These are phyloP conservation scores for Oxygymnocypris stewartii DNA, from an alignment of 2,113 vertebrate genomes.

Conservation along the genomic window DNA sequence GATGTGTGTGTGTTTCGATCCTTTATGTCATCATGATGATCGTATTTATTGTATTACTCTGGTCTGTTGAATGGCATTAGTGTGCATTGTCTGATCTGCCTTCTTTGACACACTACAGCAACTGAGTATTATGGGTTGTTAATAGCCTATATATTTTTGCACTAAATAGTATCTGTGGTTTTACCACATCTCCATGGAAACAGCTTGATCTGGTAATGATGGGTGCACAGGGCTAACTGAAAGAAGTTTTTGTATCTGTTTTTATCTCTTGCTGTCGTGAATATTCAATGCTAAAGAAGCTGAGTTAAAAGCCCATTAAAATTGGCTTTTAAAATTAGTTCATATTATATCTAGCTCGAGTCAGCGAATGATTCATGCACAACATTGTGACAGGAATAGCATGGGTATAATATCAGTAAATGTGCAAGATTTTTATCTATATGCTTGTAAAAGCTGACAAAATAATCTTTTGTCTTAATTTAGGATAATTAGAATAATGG, in stretches of 20 bases:
- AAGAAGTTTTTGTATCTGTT: not conserved
- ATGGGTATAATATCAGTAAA: not conserved
- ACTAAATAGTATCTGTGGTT: slow-evolving; percentile 45
- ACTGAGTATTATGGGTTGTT: slow-evolving; percentile 51
- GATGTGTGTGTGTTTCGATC: not conserved
- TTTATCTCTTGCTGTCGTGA: slow-evolving; percentile 15
- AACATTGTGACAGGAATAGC: not conserved
- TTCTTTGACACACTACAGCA: not conserved
- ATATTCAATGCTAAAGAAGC: not conserved
- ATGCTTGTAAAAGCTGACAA: not conserved
- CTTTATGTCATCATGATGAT: not conserved
- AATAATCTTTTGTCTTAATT: not conserved
- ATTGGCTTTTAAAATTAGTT: not conserved
- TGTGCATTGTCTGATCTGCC: slow-evolving; percentile 45
- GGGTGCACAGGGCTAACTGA: not conserved
- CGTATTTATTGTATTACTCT: not conserved
- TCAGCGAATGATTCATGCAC: not conserved
- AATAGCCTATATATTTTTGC: slow-evolving; percentile 58
- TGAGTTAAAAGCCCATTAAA: slow-evolving; percentile 8
- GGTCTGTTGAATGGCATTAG: not conserved
- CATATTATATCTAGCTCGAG: not conserved
- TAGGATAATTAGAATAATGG: not conserved
- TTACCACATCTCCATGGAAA: slow-evolving; percentile 65
- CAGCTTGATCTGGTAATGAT: slow-evolving; percentile 24
- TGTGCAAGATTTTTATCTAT: not conserved